A percentile compares a stretch with the other conserved stretches of the same genome.
Evolutionary conservation across 2,113 vertebrate genomes (phyloP).

Genomic region (Suncus etruscus): DNA sequence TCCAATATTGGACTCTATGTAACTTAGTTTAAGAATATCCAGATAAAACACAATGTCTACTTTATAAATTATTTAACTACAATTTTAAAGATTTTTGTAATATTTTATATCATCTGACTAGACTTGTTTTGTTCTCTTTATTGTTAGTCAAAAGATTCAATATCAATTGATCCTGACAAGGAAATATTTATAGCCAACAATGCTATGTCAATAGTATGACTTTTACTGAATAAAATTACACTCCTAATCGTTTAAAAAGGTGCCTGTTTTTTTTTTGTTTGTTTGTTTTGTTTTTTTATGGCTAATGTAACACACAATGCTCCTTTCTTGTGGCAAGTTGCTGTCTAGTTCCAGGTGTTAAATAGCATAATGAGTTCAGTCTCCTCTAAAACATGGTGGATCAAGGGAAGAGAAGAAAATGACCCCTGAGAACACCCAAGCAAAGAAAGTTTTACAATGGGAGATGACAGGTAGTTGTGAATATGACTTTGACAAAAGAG

Average conservation of each 20-base stretch:
- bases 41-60: conserved; percentile 64
- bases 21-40: conserved; percentile 68
- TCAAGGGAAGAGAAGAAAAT: conserved; percentile 56
- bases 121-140: conserved; percentile 79
- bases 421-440: conserved; percentile 72
- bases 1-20: conserved; percentile 57
- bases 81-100: conserved; percentile 74
- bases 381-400: conserved; percentile 66
- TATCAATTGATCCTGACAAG: conserved; percentile 84
- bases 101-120: conserved; percentile 80
- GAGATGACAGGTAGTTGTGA: conserved; percentile 60
- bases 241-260: conserved; percentile 83
- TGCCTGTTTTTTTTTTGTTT: too few species aligned
- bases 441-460: conserved; percentile 61
- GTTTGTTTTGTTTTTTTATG: too few species aligned
- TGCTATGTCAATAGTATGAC: conserved; percentile 83
- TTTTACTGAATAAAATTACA: conserved; percentile 86
- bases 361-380: conserved; percentile 83
- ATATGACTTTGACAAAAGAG: conserved; percentile 61
- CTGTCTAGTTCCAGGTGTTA: conserved; percentile 86
- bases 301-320: conserved; percentile 76
- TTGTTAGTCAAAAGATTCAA: conserved; percentile 82
- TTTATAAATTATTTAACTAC: conserved; percentile 84
- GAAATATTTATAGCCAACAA: conserved; percentile 86
- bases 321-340: conserved; percentile 82